Evolutionary conservation across 2,888 invertebrate genomes (phyloP).

Genomic region (Apocheima hispidaria): DNA sequence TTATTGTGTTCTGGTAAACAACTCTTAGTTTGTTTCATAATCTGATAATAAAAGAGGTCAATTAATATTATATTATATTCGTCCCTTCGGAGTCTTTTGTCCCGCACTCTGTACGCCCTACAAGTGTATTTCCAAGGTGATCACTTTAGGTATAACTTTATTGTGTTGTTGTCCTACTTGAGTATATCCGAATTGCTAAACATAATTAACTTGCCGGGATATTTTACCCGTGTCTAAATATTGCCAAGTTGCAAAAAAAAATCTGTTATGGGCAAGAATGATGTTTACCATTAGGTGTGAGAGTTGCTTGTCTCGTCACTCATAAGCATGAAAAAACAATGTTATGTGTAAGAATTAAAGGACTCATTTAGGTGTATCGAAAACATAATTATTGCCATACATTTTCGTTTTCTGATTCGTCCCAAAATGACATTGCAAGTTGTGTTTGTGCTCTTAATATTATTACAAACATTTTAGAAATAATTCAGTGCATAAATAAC

Average conservation of each 20-base stretch:
- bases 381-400: no score
- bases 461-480: conserved; percentile 8
- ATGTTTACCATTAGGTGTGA: no score
- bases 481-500: conserved; percentile 50
- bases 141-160: conserved; percentile 52
- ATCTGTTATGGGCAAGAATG: no score
- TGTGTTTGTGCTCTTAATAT: background rate
- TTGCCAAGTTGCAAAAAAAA: background rate
- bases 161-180: conserved; percentile 26
- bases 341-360: no score
- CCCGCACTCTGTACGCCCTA: conserved; percentile 37
- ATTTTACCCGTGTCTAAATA: conserved; percentile 10
- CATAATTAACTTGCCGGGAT: conserved; percentile 23
- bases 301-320: no score
- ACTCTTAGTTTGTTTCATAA: conserved; percentile 58
- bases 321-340: no score
- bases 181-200: conserved; percentile 30
- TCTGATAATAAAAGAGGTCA: conserved; percentile 49
- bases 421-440: no score
- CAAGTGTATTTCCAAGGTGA: conserved; percentile 47
- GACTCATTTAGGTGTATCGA: no score
- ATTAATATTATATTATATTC: conserved; percentile 59
- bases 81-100: conserved; percentile 48
- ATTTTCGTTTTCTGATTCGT: no score
- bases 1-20: conserved; percentile 42